Percentiles rank a stretch among this genome's conserved stretches.
These are phyloP conservation scores for mouse (Mus musculus) DNA, from an alignment of 2,113 vertebrate species.

Conservation along the genomic window GRCm39 chr7:85956001-85956500, in stretches of 20 bases:
- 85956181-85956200: slow-evolving; percentile 53
- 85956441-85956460: not conserved
- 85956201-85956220: slow-evolving; percentile 70
- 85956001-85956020: slow-evolving; percentile 79
- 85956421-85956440: not conserved
- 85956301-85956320: slow-evolving; percentile 64
- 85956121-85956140: slow-evolving; percentile 63
- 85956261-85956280: slow-evolving; percentile 60
- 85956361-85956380: not conserved
- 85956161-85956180: slow-evolving; percentile 51
- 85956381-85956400: not conserved
- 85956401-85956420: not conserved
- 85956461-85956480: not conserved
- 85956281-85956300: slow-evolving; percentile 71
- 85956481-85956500: not conserved
- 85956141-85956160: slow-evolving; percentile 71
- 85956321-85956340: not conserved
- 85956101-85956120: slow-evolving; percentile 70
- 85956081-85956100: slow-evolving; percentile 76
- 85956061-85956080: slow-evolving; percentile 41
- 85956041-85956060: slow-evolving; percentile 69
- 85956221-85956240: slow-evolving; percentile 62
- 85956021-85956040: slow-evolving; percentile 79
- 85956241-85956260: slow-evolving; percentile 53
- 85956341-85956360: not conserved